Conservation (phyloP, 1,140 invertebrate genomes). For the Gonatopus flavifemur region DNA sequence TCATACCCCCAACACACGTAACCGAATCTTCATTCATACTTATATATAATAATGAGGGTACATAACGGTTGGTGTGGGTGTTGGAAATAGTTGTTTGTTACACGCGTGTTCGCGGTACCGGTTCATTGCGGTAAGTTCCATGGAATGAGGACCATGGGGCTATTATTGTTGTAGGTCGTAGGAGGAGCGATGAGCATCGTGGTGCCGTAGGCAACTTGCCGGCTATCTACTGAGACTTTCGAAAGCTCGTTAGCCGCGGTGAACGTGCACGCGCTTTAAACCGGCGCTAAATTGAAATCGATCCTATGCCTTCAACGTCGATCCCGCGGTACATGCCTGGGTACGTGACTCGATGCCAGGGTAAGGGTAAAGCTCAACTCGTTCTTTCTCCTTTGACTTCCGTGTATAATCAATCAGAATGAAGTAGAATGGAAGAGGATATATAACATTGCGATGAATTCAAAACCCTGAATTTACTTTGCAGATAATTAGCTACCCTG, state of each 20-base stretch:
- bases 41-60: too few species aligned
- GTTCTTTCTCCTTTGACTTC: too few species aligned
- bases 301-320: conserved; percentile 41
- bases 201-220: conserved; percentile 46
- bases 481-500: too few species aligned
- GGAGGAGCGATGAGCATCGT: conserved; percentile 20
- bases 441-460: too few species aligned
- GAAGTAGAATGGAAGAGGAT: too few species aligned
- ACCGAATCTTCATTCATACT: too few species aligned
- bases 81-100: conserved; percentile 25
- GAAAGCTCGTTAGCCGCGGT: conserved; percentile 57
- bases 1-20: too few species aligned
- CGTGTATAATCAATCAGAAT: too few species aligned
- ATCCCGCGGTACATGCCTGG: too few species aligned
- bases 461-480: too few species aligned
- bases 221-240: conserved; percentile 56
- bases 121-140: conserved; percentile 28
- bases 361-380: too few species aligned
- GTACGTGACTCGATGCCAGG: too few species aligned
- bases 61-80: neutral
- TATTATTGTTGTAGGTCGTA: conserved; percentile 20
- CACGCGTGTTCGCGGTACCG: conserved; percentile 40
- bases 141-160: conserved; percentile 31
- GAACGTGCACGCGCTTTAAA: conserved; percentile 53
- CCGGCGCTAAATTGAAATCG: conserved; percentile 58